Evolutionary conservation across 2,113 vertebrate genomes (phyloP).

Genomic region (Daboia siamensis): DNA sequence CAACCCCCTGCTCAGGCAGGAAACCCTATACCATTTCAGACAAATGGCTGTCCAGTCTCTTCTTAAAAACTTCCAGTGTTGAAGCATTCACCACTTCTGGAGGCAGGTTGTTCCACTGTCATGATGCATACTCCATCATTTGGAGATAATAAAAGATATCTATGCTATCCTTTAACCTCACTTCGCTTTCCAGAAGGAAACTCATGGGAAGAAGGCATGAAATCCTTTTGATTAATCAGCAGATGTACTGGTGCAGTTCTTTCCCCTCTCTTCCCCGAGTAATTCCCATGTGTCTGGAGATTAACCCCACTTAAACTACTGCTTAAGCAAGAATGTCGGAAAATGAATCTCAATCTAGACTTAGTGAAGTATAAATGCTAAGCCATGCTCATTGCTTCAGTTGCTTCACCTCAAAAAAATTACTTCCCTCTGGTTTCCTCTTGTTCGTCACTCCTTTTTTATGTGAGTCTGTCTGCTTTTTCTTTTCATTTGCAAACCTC

Average conservation of each 20-base stretch:
- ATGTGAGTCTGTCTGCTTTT: background rate
- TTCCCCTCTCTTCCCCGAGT: background rate
- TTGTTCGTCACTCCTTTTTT: background rate
- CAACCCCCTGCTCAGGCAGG: too few species aligned
- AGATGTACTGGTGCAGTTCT: background rate
- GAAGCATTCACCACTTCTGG: too few species aligned
- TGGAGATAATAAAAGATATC: background rate
- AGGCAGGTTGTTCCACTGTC: too few species aligned
- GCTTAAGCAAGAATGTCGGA: background rate
- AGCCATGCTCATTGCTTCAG: background rate
- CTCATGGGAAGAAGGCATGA: background rate
- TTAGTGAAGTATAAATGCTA: background rate
- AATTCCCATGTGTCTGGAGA: background rate
- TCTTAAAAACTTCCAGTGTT: too few species aligned
- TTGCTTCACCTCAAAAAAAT: background rate
- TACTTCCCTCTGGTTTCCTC: background rate
- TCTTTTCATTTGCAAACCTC: background rate
- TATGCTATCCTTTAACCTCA: background rate
- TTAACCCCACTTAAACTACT: background rate
- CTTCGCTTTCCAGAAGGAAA: background rate
- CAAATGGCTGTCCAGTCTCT: too few species aligned
- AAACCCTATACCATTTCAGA: too few species aligned
- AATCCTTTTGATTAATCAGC: background rate
- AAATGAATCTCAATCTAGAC: background rate
- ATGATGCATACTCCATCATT: background rate